phyloP scores from a whole-genome alignment of 2,888 invertebrate genomes.

The Pyralis farinalis region DNA sequence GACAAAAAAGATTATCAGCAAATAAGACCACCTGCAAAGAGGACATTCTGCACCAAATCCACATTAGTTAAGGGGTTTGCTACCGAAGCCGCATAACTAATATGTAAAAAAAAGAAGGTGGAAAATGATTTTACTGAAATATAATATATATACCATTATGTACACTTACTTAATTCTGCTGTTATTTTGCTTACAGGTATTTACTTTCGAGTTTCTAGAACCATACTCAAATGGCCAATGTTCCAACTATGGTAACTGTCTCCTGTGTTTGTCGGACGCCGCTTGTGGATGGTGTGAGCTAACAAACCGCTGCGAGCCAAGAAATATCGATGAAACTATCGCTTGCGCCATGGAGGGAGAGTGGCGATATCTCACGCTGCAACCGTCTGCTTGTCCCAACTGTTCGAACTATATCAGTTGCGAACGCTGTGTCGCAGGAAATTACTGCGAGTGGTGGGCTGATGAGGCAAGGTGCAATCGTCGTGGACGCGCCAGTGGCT shows the following conservation, averaged over 20 bases:
- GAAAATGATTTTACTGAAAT: no score
- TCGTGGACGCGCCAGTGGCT: slow-evolving; percentile 86
- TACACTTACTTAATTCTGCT: no score
- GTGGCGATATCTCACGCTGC: slow-evolving; percentile 91
- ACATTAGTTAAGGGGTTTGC: no score
- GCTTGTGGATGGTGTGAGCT: slow-evolving; percentile 96
- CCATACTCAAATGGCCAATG: slow-evolving; percentile 92
- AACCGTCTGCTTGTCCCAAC: slow-evolving; percentile 91
- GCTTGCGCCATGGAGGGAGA: slow-evolving; percentile 79
- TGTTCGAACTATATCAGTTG: slow-evolving; percentile 96
- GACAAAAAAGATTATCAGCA: no score
- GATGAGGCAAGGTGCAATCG: slow-evolving; percentile 93
- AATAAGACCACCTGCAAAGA: no score
- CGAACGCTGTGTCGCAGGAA: slow-evolving; percentile 88
- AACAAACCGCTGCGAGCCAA: slow-evolving; percentile 85
- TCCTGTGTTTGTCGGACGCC: slow-evolving; percentile 93
- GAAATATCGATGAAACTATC: slow-evolving; percentile 84
- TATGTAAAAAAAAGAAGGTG: no score
- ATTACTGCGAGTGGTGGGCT: slow-evolving; percentile 95
- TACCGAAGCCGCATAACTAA: no score
- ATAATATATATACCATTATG: no score
- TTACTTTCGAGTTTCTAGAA: slow-evolving; percentile 94
- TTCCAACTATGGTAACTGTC: slow-evolving; percentile 88
- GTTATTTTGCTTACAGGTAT: slow-evolving; percentile 77
- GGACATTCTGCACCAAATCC: no score